These are phyloP conservation scores for Hydropsyche tenuis DNA, from an alignment of 1,140 invertebrate genomes.

Conservation along the genomic window DNA sequence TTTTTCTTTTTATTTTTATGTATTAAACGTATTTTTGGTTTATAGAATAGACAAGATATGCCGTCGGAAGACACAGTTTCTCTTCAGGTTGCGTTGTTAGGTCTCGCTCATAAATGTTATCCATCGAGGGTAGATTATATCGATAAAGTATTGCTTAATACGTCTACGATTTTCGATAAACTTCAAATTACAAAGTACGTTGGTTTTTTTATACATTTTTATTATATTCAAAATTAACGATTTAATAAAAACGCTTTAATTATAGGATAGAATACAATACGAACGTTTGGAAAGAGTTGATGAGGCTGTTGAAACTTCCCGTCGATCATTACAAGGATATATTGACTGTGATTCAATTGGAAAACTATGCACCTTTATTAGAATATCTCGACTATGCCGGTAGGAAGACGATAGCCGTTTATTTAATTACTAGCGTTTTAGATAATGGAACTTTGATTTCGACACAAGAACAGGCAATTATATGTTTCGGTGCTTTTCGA, in stretches of 20 bases:
- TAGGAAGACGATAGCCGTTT: constrained; percentile 84
- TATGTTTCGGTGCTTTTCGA: background rate
- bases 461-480: constrained; percentile 73
- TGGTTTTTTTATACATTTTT: background rate
- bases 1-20: background rate
- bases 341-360: constrained; percentile 81
- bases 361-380: constrained; percentile 85
- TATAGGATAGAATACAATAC: constrained; percentile 76
- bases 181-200: constrained; percentile 56
- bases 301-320: constrained; percentile 92
- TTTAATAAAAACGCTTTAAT: background rate
- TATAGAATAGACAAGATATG: constrained; percentile 88
- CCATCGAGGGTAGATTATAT: constrained; percentile 94
- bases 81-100: constrained; percentile 93
- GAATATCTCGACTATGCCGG: constrained; percentile 91
- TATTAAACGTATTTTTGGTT: constrained; percentile 34
- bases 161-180: constrained; percentile 83
- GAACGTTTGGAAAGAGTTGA: constrained; percentile 88
- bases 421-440: constrained; percentile 86
- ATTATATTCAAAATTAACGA: too few relatives aligned
- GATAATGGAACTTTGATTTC: constrained; percentile 80
- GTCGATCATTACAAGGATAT: constrained; percentile 95
- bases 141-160: constrained; percentile 93
- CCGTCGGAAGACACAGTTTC: constrained; percentile 95
- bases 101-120: constrained; percentile 96